phyloP scores from a whole-genome alignment of 2,113 vertebrate genomes.

The Sceloporus tristichus region DNA sequence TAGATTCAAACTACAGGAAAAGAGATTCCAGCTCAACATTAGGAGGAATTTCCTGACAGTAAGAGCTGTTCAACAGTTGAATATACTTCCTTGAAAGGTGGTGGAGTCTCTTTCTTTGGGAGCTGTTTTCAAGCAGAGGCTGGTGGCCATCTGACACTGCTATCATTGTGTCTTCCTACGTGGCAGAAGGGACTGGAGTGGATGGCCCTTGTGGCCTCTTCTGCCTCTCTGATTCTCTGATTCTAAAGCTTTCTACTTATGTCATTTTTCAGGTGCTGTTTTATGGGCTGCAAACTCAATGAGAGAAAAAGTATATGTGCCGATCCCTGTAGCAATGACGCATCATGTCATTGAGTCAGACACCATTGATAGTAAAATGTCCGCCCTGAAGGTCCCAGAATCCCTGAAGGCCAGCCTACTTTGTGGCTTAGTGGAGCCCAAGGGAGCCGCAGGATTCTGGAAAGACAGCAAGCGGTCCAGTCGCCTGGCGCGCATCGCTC shows the following conservation, averaged over 20 bases:
- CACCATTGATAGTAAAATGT: conserved; percentile 50
- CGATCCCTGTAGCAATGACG: conserved; percentile 41
- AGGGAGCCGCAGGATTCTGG: conserved; percentile 52
- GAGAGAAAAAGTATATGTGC: not conserved
- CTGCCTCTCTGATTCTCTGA: too few relatives aligned
- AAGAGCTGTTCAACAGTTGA: too few relatives aligned
- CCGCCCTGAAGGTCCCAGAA: conserved; percentile 46
- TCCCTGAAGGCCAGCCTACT: conserved; percentile 60
- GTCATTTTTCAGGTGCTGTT: not conserved
- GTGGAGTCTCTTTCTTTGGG: too few relatives aligned
- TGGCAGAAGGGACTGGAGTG: too few relatives aligned
- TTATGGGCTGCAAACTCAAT: not conserved
- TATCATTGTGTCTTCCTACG: too few relatives aligned
- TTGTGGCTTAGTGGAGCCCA: conserved; percentile 46
- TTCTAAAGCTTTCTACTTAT: not conserved
- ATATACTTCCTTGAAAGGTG: too few relatives aligned
- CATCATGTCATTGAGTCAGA: conserved; percentile 58
- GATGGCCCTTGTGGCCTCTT: too few relatives aligned
- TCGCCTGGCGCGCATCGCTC: conserved; percentile 50
- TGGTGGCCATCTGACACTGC: too few relatives aligned
- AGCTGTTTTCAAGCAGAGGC: too few relatives aligned
- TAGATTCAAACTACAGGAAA: too few relatives aligned
- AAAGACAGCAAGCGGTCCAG: conserved; percentile 56
- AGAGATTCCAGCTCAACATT: too few relatives aligned
- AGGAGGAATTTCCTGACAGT: too few relatives aligned